Conservation (phyloP, 2,888 invertebrate species). For the Capitulum mitella region DNA sequence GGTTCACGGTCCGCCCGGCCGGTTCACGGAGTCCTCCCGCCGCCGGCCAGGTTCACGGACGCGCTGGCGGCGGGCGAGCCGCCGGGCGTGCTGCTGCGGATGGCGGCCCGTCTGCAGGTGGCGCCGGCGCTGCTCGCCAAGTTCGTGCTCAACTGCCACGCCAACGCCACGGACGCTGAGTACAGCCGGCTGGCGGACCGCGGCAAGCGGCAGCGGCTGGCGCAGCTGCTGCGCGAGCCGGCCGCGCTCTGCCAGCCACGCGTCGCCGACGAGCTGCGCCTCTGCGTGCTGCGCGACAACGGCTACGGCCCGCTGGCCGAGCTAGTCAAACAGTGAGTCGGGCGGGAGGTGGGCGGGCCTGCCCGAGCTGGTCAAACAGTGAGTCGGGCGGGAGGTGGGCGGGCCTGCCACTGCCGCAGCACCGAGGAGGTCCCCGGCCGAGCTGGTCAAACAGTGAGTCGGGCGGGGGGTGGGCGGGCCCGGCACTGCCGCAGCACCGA, state of each 20-base stretch:
- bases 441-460: background rate
- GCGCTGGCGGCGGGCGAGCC: constrained; percentile 45
- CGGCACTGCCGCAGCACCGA: no score
- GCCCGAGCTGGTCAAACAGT: background rate
- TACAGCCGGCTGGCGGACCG: background rate
- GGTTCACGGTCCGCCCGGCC: no score
- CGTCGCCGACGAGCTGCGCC: constrained; percentile 26
- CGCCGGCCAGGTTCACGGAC: constrained; percentile 47
- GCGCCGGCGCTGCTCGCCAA: constrained; percentile 55
- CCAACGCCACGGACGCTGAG: constrained; percentile 38
- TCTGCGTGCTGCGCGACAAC: constrained; percentile 68
- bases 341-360: constrained; percentile 26
- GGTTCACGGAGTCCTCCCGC: constrained; percentile 30
- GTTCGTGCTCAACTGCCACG: constrained; percentile 52
- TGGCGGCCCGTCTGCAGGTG: constrained; percentile 50
- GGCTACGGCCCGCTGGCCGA: constrained; percentile 76
- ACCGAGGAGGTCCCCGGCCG: constrained; percentile 22
- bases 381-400: background rate
- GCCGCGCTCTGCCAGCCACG: background rate
- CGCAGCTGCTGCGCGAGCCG: constrained; percentile 6
- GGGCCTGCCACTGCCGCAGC: no score
- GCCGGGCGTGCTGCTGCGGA: constrained; percentile 56
- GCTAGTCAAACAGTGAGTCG: constrained; percentile 62
- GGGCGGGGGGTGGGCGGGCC: background rate
- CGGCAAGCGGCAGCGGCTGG: constrained; percentile 13